Base-by-base conservation (phyloP, 1,140 invertebrate genomes). In the Diploscapter pachys region DNA sequence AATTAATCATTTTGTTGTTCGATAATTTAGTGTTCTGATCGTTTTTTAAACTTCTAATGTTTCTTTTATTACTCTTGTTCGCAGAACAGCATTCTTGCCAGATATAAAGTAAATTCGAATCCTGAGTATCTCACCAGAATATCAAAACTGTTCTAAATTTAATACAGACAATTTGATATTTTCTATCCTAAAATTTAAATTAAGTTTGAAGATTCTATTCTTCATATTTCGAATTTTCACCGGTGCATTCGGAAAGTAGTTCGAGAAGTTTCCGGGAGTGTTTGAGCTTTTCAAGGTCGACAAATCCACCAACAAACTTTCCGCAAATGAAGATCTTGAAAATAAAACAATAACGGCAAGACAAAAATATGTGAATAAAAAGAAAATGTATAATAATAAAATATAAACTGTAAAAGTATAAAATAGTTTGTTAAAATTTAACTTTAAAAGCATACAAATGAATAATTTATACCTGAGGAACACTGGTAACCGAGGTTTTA, bases 251-350 rank as follows among this genome's bases (percentile, higher is more conserved):
- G 31, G 54, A 53, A 8, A 74, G 59, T 9, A 62, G 57, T 63
- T 74, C 75, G n/a, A 71, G 55, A 4, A 76, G 75, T 8, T 61
- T 31, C 4, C 70, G 63, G 62, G 69, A 13, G 48, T 76, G 63
- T 5, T 62, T 63, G 6, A 76, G 75, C 5, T 62, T 57, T 3
- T 64, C 57, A 9, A 76, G 70, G 49, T 76, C 75, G 4, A 71
- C 68, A 71, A n/a, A 76, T 51, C 75, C 75, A 63, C 75, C 75
- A 9, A 76, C 53, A 11, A 76, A 76, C 8, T 73, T 63, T 11
- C 75, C 75, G 13, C 75, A 76, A 48, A 76, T 72, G 63, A 76
- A 76, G 31, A 76, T 76, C 75, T 76, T 63, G 59, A 75, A 53
- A 8, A 9, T 65, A 31, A 8, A 8, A 9, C n/a, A 31, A 31